Base-by-base conservation (phyloP, 2,888 invertebrate species). In the Mimumesa dahlbomi region DNA sequence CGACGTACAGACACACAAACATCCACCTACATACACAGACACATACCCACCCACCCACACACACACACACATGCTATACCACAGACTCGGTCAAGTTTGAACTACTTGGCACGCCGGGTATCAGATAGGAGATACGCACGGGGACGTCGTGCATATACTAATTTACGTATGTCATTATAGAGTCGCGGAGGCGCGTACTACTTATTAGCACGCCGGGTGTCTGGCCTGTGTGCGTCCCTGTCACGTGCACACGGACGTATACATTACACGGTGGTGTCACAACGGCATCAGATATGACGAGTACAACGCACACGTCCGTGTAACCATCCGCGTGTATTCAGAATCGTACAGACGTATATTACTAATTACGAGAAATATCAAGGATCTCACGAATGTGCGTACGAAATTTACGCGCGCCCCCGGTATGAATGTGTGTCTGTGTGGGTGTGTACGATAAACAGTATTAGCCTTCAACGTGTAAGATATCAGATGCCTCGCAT, bases 341-440 rank as follows among this genome's bases (percentile, higher is more conserved):
- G 48, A 43, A 49, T 68, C 58, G 46, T 40, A 40, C 16, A 11
- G 40, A 40, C 18, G 34, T 34, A 34, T 34, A 34, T 68, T 25
- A 68, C 67, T 68, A 69, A 68, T 68, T 67, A 36, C 38, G 21
- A 31, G 43, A 38, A 34, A 38, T 38, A 45, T 57, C 68, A 50
- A 67, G 57, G 67, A 67, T 67, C 67, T 69, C 38, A 14, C 67
- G n/a, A n/a, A n/a, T n/a, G n/a, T n/a, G n/a, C n/a, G n/a, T n/a
- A 3, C 25, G 25, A 25, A 5, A 34, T 34, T 2, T 34, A 7
- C 34, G 34, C 34, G 34, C n/a, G 34, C 11, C 11, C 34, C n/a
- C 11, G 25, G 7, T 7, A 7, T 25, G 7, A 3, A 25, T 25
- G 25, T 25, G 3, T 25, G 3, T 25, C 25, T 25, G 25, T 25